Evolutionary conservation across 1,140 invertebrate genomes (phyloP), one percentile per base, ranked within the genome.

Genomic region (Lepidurus apus): DNA sequence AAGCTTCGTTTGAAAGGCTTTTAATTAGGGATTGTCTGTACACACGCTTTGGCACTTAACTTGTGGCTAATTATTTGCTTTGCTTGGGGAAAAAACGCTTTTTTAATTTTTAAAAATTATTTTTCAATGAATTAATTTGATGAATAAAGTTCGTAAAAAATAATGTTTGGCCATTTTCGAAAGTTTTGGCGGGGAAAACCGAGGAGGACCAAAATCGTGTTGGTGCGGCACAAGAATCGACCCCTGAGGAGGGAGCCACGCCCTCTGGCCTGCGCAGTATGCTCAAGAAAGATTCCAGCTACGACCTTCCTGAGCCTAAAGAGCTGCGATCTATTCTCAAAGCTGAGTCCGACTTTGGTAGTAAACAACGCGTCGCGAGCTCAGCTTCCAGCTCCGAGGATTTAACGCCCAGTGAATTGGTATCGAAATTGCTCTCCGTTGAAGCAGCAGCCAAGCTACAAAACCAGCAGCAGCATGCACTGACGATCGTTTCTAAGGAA

Each of bases 241-340:
- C 53, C n/a, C 17, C 21, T 7, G 21, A 21, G 3, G 53, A 13
- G 17, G 17, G 5, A 21, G 17, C 53, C 21, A 65, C 53, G 8
- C 17, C 17, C 21, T 4, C 53, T 21, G 13, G 13, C 53, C 53
- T 65, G 53, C 53, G 53, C 53, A 21, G 53, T 7, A 21, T 65
- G 53, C 21, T 65, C 17, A 65, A 65, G 53, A 65, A 65, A 65
- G 53, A 65, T 65, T 65, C 53, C 13, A 65, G 53, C 13, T 65
- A 65, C 13, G 53, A 65, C 17, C 17, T 65, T 4, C 21, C 53
- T 65, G 53, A 65, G 53, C 53, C 53, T 65, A 65, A 65, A 65
- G 53, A 65, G 53, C 53, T 65, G n/a, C 53, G 53, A 45, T 75
- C 78, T 11, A 79, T 79, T 43, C 73, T 79, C n/a, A 79, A 79